Evolutionary conservation across 2,888 invertebrate genomes (phyloP), one percentile per base, ranked within the genome.

Genomic region (Monochamus alternatus): DNA sequence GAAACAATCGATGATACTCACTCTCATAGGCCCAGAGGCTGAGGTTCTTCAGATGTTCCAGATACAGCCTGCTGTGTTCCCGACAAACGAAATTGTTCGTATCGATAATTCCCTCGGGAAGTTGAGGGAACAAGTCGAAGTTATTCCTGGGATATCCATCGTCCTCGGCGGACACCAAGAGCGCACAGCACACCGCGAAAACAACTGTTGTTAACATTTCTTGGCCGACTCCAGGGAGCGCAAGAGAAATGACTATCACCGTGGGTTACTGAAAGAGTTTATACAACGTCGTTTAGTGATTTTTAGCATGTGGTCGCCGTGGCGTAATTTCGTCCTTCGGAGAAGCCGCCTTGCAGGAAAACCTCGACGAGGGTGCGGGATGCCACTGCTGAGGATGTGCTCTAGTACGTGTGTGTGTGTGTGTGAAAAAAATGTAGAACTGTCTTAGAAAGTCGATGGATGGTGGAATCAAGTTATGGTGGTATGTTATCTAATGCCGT

Each of bases 1-100:
- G 12, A 32, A 64, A 64, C 22, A 52, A 66, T 32, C 52, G 30
- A 22, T 51, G 22, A 30, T 22, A 43, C 91, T 89, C 86, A 91
- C 92, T 90, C 90, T 91, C 91, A 79, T 91, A 90, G 0, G 92
- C 91, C 92, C 91, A 92, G 14, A 91, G 81, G 2, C 91, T 91
- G 74, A 90, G 90, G 81, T 92, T 92, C 81, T 90, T 90, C 80
- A 92, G 80, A 74, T 83, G 80, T 30, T 85, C 83, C 43, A 82
- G 66, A 72, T 86, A 87, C 68, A 84, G 72, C 68, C 81, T 69
- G 73, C 84, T 85, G 44, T 87, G 84, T n/a, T 83, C 82, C 72
- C 80, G 79, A 71, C 87, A 87, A 32, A 86, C 66, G 71, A 79
- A 74, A 75, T 87, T 85, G 76, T 81, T 76, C 52, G 84, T 80